phyloP scores from a whole-genome alignment of 1,140 invertebrate species.

The Drosophila funebris region DNA sequence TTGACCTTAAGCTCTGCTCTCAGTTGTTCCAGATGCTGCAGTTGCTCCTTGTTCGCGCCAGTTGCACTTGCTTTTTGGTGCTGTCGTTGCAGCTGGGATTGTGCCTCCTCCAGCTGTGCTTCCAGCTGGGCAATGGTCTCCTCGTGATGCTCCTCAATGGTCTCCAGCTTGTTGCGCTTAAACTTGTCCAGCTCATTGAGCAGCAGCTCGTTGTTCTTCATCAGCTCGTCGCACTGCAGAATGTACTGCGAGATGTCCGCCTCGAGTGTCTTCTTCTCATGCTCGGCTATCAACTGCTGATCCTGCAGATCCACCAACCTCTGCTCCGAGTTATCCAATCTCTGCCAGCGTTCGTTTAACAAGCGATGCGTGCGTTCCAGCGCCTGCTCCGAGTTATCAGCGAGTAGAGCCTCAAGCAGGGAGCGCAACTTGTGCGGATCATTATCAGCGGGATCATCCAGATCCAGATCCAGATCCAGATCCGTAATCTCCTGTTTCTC shows the following conservation, averaged over 20 bases:
- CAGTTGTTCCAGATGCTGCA: constrained; percentile 44
- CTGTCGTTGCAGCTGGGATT: not conserved
- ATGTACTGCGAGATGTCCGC: constrained; percentile 86
- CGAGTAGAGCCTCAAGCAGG: constrained; percentile 52
- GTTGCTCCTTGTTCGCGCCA: constrained; percentile 5
- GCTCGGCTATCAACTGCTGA: constrained; percentile 64
- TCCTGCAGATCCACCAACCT: constrained; percentile 72
- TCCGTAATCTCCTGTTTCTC: constrained; percentile 78
- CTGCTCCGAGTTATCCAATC: constrained; percentile 76
- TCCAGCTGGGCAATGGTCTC: constrained; percentile 87
- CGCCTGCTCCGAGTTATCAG: constrained; percentile 52
- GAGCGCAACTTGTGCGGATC: constrained; percentile 78
- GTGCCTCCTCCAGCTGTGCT: constrained; percentile 85
- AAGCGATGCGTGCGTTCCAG: constrained; percentile 81
- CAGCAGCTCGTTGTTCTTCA: constrained; percentile 88
- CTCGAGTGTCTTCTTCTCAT: constrained; percentile 86
- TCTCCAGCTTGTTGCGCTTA: constrained; percentile 87
- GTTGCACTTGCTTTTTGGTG: not conserved
- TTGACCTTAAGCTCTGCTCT: constrained; percentile 46
- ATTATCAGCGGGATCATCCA: constrained; percentile 4
- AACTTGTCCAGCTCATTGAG: constrained; percentile 86
- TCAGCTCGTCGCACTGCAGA: constrained; percentile 87
- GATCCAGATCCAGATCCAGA: constrained; percentile 51
- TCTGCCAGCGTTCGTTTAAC: constrained; percentile 69
- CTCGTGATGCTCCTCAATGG: constrained; percentile 88